Base-by-base conservation (phyloP, 2,888 invertebrate species). In the Polyommatus iphigenia region DNA sequence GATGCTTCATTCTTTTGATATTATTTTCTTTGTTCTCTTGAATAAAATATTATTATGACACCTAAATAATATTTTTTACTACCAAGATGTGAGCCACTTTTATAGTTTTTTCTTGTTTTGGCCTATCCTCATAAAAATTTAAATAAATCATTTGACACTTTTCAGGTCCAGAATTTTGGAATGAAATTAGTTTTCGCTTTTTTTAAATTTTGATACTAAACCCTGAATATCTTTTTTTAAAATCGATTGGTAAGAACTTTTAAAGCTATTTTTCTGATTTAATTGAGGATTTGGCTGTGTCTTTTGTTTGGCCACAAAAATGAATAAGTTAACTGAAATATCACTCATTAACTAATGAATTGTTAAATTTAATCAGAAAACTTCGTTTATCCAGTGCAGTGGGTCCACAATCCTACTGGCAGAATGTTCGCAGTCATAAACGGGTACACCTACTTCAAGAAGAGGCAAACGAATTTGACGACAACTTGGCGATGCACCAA, bases 401-500 rank as follows among this genome's bases (percentile, higher is more conserved):
- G 80, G 79, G 81, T 81, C 8, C 73, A 71, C 8, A 83, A 80
- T 29, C 54, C 78, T 0, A 72, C 77, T 41, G 83, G 83, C 2
- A 82, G 78, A 73, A 75, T 46, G 62, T 78, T 85, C 71, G 81
- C 81, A 0, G 72, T 83, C 3, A 46, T 83, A 36, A 73, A 83
- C 15, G 81, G 82, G 2, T 85, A 82, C 57, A 82, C 83, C 2
- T 85, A 84, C 82, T 0, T 79, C 79, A 83, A 81, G 67, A 67
- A 67, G 67, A 29, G 67, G 67, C 67, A 67, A 32, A 67, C 67
- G 15, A 67, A 67, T 67, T 18, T 67, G 67, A 67, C 67, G 29
- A 67, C 67, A 18, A 67, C 67, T 6, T 86, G 86, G 86, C 77
- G 82, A 0, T 86, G 86, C 75, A 83, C 83, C 0, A 80, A 83